These are phyloP conservation scores for Brenthis hecate DNA, from an alignment of 2,888 invertebrate genomes.

Conservation along the genomic window DNA sequence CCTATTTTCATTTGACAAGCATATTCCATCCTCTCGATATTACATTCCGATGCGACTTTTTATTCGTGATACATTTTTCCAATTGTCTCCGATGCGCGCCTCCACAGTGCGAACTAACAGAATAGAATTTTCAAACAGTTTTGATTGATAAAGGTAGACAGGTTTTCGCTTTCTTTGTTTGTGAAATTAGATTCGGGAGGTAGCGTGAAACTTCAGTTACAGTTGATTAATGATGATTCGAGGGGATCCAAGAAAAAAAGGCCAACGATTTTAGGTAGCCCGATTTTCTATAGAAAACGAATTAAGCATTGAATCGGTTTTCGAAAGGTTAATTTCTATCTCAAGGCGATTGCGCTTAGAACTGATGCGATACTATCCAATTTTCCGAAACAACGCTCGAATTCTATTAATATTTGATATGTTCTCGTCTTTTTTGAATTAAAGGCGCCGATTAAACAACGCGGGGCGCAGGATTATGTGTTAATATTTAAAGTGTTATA, in stretches of 20 bases:
- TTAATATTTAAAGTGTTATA: constrained; percentile 80
- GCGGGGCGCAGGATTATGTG: constrained; percentile 75
- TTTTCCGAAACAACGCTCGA: constrained; percentile 75
- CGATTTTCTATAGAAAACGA: constrained; percentile 59
- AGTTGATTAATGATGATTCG: constrained; percentile 78
- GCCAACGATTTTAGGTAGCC: constrained; percentile 64
- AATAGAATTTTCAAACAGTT: constrained; percentile 81
- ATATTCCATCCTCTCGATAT: constrained; percentile 78
- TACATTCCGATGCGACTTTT: constrained; percentile 80
- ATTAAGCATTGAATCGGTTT: constrained; percentile 45
- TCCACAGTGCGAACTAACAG: constrained; percentile 73
- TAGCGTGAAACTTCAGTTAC: constrained; percentile 74
- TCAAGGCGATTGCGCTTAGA: constrained; percentile 61
- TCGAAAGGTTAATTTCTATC: constrained; percentile 51
- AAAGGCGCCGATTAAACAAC: constrained; percentile 80
- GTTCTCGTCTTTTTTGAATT: constrained; percentile 81
- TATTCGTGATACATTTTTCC: constrained; percentile 81
- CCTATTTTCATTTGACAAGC: constrained; percentile 81
- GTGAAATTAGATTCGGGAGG: constrained; percentile 77
- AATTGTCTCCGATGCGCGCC: constrained; percentile 73
- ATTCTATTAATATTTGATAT: constrained; percentile 77
- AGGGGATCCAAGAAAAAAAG: constrained; percentile 59
- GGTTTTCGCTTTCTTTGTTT: constrained; percentile 80
- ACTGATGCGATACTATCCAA: constrained; percentile 76
- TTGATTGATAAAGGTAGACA: constrained; percentile 82